Conservation (phyloP, 2,797 vertebrate genomes). For the Masticophis lateralis region DNA sequence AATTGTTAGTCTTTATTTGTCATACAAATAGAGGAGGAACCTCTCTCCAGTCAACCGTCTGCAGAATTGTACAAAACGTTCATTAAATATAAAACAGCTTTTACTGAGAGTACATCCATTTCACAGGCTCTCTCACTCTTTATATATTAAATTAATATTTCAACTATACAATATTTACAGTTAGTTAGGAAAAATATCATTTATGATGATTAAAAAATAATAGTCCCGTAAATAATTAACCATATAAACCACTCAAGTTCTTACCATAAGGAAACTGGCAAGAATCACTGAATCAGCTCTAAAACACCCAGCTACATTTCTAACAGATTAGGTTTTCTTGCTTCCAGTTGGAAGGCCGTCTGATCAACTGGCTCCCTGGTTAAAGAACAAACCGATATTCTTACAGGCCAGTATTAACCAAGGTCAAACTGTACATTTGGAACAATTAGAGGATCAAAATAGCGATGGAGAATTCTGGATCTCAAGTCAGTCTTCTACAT, state of each 20-base stretch:
- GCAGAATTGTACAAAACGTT: slow-evolving; percentile 49
- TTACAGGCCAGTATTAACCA: not conserved
- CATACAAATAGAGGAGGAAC: slow-evolving; percentile 37
- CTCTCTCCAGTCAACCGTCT: slow-evolving; percentile 32
- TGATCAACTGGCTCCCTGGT: slow-evolving; percentile 37
- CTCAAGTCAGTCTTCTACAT: not conserved
- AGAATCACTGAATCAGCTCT: not conserved
- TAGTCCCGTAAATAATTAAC: slow-evolving; percentile 29
- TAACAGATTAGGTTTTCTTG: not conserved
- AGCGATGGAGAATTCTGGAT: not conserved
- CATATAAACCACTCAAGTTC: slow-evolving; percentile 29
- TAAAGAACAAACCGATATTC: not conserved
- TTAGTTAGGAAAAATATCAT: slow-evolving; percentile 48
- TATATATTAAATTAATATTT: slow-evolving; percentile 70
- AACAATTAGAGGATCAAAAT: not conserved
- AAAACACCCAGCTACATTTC: not conserved
- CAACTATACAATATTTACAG: slow-evolving; percentile 76
- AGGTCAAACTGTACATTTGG: accelerated
- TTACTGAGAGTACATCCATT: not conserved
- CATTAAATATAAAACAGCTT: slow-evolving; percentile 64
- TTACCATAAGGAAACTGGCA: not conserved
- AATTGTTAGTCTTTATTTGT: slow-evolving; percentile 63
- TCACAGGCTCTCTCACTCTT: slow-evolving; percentile 1
- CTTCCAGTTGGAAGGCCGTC: slow-evolving; percentile 50
- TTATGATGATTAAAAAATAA: slow-evolving; percentile 34